Conservation (phyloP, 1,140 invertebrate genomes). For the Spodoptera frugiperda region DNA sequence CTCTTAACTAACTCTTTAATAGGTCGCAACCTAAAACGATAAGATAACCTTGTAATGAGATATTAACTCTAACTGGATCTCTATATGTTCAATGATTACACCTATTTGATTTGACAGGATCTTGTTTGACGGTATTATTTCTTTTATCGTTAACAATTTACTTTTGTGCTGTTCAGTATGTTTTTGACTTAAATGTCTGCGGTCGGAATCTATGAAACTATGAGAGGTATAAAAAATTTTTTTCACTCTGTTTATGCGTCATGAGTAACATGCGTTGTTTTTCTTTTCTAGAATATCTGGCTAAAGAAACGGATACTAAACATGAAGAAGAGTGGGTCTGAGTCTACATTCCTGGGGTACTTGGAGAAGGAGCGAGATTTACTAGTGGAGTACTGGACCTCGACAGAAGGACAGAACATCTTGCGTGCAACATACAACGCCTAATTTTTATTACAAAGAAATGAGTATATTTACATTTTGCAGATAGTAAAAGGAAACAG, state of each 20-base stretch:
- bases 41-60: conserved; percentile 62
- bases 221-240: too few species aligned
- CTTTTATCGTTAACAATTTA: too few species aligned
- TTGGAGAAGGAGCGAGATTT: conserved; percentile 75
- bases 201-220: too few species aligned
- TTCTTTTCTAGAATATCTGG: conserved; percentile 67
- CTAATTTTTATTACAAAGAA: conserved; percentile 38
- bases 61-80: conserved; percentile 5
- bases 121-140: too few species aligned
- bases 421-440: conserved; percentile 61
- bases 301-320: conserved; percentile 77
- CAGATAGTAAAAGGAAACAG: neutral
- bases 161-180: too few species aligned
- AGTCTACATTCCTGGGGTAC: conserved; percentile 65
- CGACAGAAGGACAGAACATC: conserved; percentile 71
- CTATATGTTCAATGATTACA: too few species aligned
- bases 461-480: neutral
- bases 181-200: too few species aligned
- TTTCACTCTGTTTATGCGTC: too few species aligned
- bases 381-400: conserved; percentile 77
- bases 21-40: conserved; percentile 69
- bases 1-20: conserved; percentile 31
- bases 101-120: too few species aligned
- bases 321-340: conserved; percentile 58
- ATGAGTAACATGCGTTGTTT: too few species aligned